These are phyloP conservation scores for Crypturellus tataupa DNA, from an alignment of 2,797 vertebrate genomes.

Conservation along the genomic window DNA sequence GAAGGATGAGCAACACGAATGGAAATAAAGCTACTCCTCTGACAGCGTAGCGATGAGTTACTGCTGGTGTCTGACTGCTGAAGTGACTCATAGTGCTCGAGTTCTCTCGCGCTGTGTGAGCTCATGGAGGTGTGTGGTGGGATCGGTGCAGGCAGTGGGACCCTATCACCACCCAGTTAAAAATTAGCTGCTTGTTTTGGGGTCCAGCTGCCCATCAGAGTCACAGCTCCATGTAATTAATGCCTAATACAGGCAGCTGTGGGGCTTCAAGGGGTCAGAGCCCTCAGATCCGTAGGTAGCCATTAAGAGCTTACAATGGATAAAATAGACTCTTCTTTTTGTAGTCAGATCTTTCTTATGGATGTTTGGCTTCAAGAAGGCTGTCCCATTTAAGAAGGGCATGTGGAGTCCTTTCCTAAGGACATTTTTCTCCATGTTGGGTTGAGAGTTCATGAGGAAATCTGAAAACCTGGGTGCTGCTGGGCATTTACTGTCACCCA, in stretches of 20 bases:
- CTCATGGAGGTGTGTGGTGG: neutral
- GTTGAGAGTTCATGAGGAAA: neutral
- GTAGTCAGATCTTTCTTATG: too few relatives aligned
- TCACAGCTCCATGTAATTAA: neutral
- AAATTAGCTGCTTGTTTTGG: neutral
- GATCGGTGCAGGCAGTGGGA: neutral
- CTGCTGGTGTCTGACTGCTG: neutral
- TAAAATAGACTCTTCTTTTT: neutral
- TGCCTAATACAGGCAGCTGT: neutral
- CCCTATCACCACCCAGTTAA: neutral
- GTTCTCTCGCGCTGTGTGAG: neutral
- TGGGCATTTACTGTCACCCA: too few relatives aligned
- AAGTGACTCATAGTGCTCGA: neutral
- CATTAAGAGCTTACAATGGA: neutral
- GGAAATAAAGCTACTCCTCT: neutral
- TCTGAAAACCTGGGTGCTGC: neutral
- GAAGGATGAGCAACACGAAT: neutral
- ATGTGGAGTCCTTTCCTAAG: neutral
- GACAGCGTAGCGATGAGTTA: neutral
- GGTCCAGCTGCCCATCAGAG: neutral
- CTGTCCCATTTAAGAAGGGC: neutral
- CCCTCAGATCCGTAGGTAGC: neutral
- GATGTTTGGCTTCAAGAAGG: neutral
- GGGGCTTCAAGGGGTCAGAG: neutral
- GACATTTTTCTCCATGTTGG: too few relatives aligned